Evolutionary conservation across 2,888 invertebrate genomes (phyloP), one percentile per base, ranked within the genome.

Genomic region (Hyalella azteca): DNA sequence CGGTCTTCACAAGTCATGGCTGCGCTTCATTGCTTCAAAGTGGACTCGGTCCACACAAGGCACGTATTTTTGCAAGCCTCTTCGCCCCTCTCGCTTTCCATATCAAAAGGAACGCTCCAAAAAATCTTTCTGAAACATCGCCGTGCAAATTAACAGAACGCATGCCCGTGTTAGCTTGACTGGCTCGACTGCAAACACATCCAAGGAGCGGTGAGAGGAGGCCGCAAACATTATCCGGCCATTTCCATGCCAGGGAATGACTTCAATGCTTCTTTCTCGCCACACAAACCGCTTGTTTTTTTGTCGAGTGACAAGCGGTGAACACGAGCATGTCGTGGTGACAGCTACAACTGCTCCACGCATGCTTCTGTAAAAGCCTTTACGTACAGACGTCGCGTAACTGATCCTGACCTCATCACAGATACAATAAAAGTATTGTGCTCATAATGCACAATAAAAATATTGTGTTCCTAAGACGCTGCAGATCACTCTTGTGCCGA

Each of bases 151-250:
- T 66, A 66, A 36, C 66, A 66, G 66, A 66, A 66, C 66, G 66
- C 66, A 66, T 66, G 66, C 66, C 36, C 66, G 36, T 66, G 66
- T 66, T 66, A 36, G 66, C 66, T 36, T 29, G 66, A 13, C 66
- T 66, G 66, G 66, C 66, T 29, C 22, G 66, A 66, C 36, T 32
- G 66, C 66, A 66, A 66, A 66, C 66, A 66, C 36, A 22, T 32
- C 66, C 66, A 66, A 66, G 66, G 45, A 66, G 66, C 66, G 59
- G 78, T 41, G 60, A 45, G 29, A 78, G 78, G 29, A 76, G 45
- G 49, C 36, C 41, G 48, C 75, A 41, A 75, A 75, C 48, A 76
- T 1, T 19, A 29, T 19, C 76, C 48, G 32, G 75, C 29, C 75
- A 75, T 41, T 75, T 15, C 48, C 22, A n/a, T n/a, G 41, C 45